Percentiles rank a stretch among this genome's conserved stretches.
phyloP scores from a whole-genome alignment of 2,888 invertebrate genomes.

The Coremacera marginata region DNA sequence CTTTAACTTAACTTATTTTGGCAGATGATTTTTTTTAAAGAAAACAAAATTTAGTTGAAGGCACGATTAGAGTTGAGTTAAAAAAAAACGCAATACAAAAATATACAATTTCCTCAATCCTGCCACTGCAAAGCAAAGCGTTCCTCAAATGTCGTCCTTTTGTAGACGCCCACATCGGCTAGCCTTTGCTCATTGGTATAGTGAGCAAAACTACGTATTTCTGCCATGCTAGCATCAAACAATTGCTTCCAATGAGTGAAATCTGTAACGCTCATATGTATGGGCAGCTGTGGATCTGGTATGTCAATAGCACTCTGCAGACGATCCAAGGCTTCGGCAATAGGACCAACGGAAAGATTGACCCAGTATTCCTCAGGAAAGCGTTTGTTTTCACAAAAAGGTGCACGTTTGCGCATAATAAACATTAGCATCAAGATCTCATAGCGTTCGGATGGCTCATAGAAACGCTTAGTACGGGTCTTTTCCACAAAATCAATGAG shows the following conservation, averaged over 20 bases:
- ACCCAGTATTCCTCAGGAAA: slow-evolving; percentile 65
- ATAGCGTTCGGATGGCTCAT: slow-evolving; percentile 62
- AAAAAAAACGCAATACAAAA: not conserved
- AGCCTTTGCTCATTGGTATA: slow-evolving; percentile 21
- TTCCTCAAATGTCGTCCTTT: slow-evolving; percentile 27
- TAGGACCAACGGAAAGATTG: slow-evolving; percentile 61
- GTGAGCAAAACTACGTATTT: slow-evolving; percentile 27
- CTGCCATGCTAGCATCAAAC: slow-evolving; percentile 30
- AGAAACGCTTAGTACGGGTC: slow-evolving; percentile 63
- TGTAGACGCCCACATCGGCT: slow-evolving; percentile 24
- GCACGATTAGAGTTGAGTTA: too few species aligned
- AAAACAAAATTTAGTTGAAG: too few species aligned
- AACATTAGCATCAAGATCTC: slow-evolving; percentile 63
- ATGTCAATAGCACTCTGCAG: slow-evolving; percentile 32
- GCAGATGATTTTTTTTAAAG: too few species aligned
- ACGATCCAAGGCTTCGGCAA: slow-evolving; percentile 46
- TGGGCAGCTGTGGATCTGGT: slow-evolving; percentile 32
- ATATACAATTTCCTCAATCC: not conserved
- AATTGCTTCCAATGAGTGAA: slow-evolving; percentile 31
- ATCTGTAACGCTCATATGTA: slow-evolving; percentile 30
- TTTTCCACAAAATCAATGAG: slow-evolving; percentile 64
- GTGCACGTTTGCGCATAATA: slow-evolving; percentile 61
- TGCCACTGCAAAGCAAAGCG: slow-evolving; percentile 27
- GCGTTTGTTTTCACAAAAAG: slow-evolving; percentile 64
- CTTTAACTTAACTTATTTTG: not conserved